Conservation (phyloP, 2,797 vertebrate species). For the Siniperca scherzeri region DNA sequence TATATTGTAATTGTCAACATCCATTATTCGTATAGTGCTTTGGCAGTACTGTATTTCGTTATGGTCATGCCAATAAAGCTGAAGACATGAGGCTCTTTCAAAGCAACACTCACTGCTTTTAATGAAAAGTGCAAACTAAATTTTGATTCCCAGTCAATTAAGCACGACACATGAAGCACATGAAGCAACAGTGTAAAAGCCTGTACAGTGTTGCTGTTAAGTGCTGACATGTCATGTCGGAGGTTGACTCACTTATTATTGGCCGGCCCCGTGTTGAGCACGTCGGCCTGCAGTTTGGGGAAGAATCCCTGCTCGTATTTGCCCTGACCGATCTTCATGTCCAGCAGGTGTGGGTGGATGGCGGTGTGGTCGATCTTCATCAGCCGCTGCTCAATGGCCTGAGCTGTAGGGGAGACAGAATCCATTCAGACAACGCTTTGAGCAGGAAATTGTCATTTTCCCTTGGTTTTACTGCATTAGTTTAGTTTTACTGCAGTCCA, state of each 20-base stretch:
- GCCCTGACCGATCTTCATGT: slow-evolving; percentile 98
- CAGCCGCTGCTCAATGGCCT: slow-evolving; percentile 92
- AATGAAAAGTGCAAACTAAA: too few relatives aligned
- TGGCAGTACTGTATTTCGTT: too few relatives aligned
- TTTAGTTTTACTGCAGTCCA: not conserved
- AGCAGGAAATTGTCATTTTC: not conserved
- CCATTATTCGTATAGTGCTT: too few relatives aligned
- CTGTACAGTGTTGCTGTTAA: too few relatives aligned
- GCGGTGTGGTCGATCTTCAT: slow-evolving; percentile 95
- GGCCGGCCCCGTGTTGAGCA: slow-evolving; percentile 89
- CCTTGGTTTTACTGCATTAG: not conserved
- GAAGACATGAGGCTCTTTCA: too few relatives aligned
- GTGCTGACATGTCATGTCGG: too few relatives aligned
- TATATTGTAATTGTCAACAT: too few relatives aligned
- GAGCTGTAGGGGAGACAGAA: slow-evolving; percentile 81
- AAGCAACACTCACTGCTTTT: too few relatives aligned
- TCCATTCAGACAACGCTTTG: not conserved
- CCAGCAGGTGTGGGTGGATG: slow-evolving; percentile 93
- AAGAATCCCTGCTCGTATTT: slow-evolving; percentile 94
- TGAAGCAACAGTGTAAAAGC: too few relatives aligned
- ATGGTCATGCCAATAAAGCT: too few relatives aligned
- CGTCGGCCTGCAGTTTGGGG: slow-evolving; percentile 92
- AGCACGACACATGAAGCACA: too few relatives aligned
- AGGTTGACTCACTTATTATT: slow-evolving; percentile 91
- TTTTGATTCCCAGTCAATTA: too few relatives aligned